Percentiles rank a stretch among this genome's conserved stretches.
Evolutionary conservation across 2,113 vertebrate species (phyloP).

Genomic region (Apteryx owenii): DNA sequence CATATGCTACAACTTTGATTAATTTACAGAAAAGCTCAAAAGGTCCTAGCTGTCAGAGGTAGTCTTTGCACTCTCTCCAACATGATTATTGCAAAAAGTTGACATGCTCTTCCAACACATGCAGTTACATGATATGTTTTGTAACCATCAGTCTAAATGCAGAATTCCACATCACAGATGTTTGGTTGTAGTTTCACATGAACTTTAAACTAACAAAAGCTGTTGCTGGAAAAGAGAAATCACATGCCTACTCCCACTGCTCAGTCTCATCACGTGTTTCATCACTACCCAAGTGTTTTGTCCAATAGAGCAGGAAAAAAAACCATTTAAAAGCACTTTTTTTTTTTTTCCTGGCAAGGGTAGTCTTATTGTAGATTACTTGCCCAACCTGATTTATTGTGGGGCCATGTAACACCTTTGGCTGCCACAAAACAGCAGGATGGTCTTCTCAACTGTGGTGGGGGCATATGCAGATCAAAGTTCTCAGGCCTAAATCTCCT

Average conservation of each 20-base stretch:
- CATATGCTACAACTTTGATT: neutral
- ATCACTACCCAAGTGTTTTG: neutral
- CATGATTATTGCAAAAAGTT: neutral
- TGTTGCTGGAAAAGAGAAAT: neutral
- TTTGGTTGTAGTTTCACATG: neutral
- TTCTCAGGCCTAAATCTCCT: neutral
- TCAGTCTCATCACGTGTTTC: neutral
- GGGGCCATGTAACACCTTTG: no score
- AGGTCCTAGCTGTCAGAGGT: neutral
- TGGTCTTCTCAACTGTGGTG: neutral
- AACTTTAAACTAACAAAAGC: neutral
- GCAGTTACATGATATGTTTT: accelerated
- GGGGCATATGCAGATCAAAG: neutral
- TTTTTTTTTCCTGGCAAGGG: no score
- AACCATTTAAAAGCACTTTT: no score
- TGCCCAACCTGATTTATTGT: no score
- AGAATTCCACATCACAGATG: neutral
- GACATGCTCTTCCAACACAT: neutral
- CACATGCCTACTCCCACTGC: neutral
- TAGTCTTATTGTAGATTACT: no score
- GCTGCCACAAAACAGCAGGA: neutral
- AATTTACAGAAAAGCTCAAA: neutral
- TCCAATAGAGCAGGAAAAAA: no score
- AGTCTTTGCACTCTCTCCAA: neutral
- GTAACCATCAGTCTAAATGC: neutral